Evolutionary conservation across 2,113 vertebrate species (phyloP), one percentile per base, ranked within the genome.

Genomic region (Hystrix brachyura): DNA sequence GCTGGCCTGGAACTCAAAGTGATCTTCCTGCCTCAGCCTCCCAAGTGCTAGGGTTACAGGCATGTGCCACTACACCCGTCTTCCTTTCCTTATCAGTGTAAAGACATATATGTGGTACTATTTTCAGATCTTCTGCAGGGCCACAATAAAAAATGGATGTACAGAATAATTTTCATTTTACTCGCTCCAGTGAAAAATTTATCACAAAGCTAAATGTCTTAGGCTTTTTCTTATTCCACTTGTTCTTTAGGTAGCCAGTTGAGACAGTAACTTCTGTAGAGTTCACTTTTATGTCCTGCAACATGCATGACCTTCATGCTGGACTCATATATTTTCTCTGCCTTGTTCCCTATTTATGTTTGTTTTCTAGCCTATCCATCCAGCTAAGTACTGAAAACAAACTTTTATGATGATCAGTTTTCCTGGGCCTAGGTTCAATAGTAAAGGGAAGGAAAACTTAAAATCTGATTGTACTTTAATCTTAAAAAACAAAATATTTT

Each of bases 131-230:
- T 71, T 82, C 12, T 91, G 4, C 82, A 60, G 29, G 53, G 59
- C 59, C 23, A 78, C 12, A 29, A 38, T 83, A 69, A 34, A 57
- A 93, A 67, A 34, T 82, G 46, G 17, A 90, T 95, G 2, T 62
- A 48, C 82, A n/a, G n/a, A 80, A 13, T 59, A 81, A 46, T 23
- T 46, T 69, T 83, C 76, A 67, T 57, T 96, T 94, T 96, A 78
- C 19, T n/a, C 7, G 78, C 7, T 87, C 6, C 43, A 34, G n/a
- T 12, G 43, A 86, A 71, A 93, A 72, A 13, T 83, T 64, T 65
- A 43, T 53, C 46, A 93, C 67, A 43, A 71, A 92, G 38, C 48
- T 91, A 67, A 82, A 23, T 94, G 48, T 67, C 81, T 90, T 91
- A 81, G 82, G 55, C 38, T 84, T 83, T 84, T 84, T 80, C 59